Percentiles rank a stretch among this genome's conserved stretches.
These are phyloP conservation scores for Drosophila fulvimacula DNA, from an alignment of 2,888 invertebrate genomes.

Conservation along the genomic window DNA sequence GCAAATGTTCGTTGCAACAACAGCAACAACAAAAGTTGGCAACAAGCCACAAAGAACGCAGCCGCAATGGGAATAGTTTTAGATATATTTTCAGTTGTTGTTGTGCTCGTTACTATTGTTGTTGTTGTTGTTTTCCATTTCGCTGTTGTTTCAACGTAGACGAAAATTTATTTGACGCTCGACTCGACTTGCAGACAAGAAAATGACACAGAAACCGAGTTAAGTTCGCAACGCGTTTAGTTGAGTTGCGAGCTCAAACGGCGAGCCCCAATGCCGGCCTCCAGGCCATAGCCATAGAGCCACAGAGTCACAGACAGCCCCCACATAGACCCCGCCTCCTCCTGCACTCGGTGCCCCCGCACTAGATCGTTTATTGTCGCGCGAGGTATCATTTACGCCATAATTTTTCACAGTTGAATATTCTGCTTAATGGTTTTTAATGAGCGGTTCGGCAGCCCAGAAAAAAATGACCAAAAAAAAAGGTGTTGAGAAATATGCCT, in stretches of 20 bases:
- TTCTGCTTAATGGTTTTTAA: constrained; percentile 78
- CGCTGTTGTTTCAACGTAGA: constrained; percentile 55
- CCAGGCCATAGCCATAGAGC: not conserved
- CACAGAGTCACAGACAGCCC: not conserved
- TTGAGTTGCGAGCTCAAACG: constrained; percentile 57
- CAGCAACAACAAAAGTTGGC: constrained; percentile 21
- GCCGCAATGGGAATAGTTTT: constrained; percentile 55
- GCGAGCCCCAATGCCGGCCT: constrained; percentile 16
- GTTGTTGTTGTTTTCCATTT: constrained; percentile 47
- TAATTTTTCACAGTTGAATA: constrained; percentile 77
- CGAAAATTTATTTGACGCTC: constrained; percentile 79
- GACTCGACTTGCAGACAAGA: constrained; percentile 74
- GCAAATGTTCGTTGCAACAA: constrained; percentile 62
- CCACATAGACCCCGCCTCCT: too few species aligned
- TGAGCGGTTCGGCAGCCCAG: constrained; percentile 62
- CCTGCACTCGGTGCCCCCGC: not conserved
- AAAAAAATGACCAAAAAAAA: constrained; percentile 17
- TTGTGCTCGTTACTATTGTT: constrained; percentile 19
- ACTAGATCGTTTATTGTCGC: constrained; percentile 56
- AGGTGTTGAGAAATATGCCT: constrained; percentile 78
- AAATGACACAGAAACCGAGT: constrained; percentile 80
- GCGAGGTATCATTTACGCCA: constrained; percentile 76
- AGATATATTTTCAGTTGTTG: constrained; percentile 25
- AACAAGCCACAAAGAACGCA: constrained; percentile 48
- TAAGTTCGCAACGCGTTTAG: constrained; percentile 66